Evolutionary conservation across 2,797 vertebrate species (phyloP).

Genomic region (Molossus alvarezi): DNA sequence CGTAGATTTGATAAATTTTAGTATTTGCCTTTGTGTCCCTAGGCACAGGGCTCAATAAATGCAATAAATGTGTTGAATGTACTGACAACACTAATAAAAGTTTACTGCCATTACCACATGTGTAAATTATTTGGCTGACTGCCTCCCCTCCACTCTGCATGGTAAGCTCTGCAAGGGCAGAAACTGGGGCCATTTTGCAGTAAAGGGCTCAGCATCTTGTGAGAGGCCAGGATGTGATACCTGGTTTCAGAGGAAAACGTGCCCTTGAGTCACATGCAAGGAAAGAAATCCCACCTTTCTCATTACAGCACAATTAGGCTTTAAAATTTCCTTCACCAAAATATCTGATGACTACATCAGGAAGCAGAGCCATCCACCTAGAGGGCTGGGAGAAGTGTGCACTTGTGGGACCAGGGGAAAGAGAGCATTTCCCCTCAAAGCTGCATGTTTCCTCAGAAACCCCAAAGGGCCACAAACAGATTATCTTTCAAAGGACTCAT

Average conservation of each 20-base stretch:
- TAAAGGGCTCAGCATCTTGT: background rate
- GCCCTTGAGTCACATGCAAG: background rate
- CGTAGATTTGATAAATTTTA: conserved; percentile 52
- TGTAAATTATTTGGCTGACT: conserved; percentile 61
- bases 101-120: conserved; percentile 53
- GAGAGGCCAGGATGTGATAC: conserved; percentile 50
- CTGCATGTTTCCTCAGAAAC: conserved; percentile 74
- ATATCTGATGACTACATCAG: conserved; percentile 67
- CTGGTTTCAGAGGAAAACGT: conserved; percentile 52
- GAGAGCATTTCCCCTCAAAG: conserved; percentile 66
- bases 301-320: background rate
- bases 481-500: conserved; percentile 78
- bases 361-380: conserved; percentile 39
- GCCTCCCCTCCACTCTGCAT: background rate
- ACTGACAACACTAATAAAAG: conserved; percentile 68
- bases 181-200: background rate
- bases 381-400: background rate
- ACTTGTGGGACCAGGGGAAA: conserved; percentile 16
- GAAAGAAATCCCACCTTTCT: conserved; percentile 64
- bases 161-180: conserved; percentile 33
- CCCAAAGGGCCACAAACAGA: background rate
- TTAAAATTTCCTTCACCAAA: conserved; percentile 63
- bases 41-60: conserved; percentile 60
- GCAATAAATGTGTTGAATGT: conserved; percentile 52
- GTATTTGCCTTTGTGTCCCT: conserved; percentile 56